A percentile compares a stretch with the other conserved stretches of the same genome.
Evolutionary conservation across 2,113 vertebrate species (phyloP).

Genomic region (Centropus unirufus): DNA sequence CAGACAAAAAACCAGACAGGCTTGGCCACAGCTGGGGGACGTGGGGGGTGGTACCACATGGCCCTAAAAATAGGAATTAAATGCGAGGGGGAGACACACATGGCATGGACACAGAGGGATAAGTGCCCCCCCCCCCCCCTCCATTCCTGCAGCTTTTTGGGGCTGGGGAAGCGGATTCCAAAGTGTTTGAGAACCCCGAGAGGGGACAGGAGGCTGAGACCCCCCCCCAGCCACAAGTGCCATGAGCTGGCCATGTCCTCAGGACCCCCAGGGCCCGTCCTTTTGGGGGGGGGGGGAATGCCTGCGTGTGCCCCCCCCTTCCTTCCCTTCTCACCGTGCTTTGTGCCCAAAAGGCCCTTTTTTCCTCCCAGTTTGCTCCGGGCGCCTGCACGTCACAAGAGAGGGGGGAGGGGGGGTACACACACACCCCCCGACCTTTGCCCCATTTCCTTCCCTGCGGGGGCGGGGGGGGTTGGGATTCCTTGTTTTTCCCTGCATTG

Average conservation of each 20-base stretch:
- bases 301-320: background rate
- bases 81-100: rapidly evolving
- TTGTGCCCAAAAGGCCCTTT: background rate
- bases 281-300: rapidly evolving
- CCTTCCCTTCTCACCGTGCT: background rate
- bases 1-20: too few species aligned
- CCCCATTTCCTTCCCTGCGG: too few species aligned
- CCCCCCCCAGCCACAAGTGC: background rate
- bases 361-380: background rate
- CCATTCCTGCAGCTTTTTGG: background rate
- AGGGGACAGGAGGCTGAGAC: background rate
- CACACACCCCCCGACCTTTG: too few species aligned
- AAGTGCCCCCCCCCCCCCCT: too few species aligned
- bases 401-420: background rate
- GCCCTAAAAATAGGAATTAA: background rate
- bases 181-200: rapidly evolving
- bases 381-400: background rate
- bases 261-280: background rate
- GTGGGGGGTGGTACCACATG: background rate
- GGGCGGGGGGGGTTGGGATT: too few species aligned
- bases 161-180: background rate
- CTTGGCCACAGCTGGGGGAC: background rate
- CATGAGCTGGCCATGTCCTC: background rate
- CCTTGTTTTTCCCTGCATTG: too few species aligned
- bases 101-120: too few species aligned